Base-by-base conservation (phyloP, 2,797 vertebrate species). In the Phrynocephalus forsythii region DNA sequence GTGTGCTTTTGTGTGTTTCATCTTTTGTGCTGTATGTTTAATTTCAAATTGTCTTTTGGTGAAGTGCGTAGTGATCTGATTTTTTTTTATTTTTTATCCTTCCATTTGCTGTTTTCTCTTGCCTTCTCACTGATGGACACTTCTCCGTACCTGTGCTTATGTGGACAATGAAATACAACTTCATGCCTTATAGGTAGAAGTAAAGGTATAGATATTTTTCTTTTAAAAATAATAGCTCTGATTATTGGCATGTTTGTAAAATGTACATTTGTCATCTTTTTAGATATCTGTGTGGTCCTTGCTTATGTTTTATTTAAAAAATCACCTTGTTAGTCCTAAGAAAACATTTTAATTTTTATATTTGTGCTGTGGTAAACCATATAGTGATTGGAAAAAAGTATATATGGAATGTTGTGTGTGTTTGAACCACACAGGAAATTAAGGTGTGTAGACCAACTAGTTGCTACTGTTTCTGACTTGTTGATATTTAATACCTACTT, bases 141-240 rank as follows among this genome's bases (percentile, higher is more conserved):
- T 94, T 89, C 95, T 93, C 95, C 91, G 78, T 95, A 95, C 95
- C 94, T 95, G 86, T 93, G 94, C 96, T 96, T 97, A 96, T 95
- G 86, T 93, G 97, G 97, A 96, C 0, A 88, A 63, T 63, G 60
- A 63, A 63, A 63, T 93, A 95, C 95, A 94, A 93, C 96, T 96
- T 95, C 97, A 93, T 96, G 93, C 95, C 96, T 30, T 97, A 93
- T 98, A 99, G 99, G 98, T 98, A 99, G 99, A 98, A 98, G 98
- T 97, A 99, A 99, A 99, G 99, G 99, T 99, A 99, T 97, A 97
- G 96, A 96, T 92, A 94, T 83, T 92, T 96, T 98, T 94, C 91
- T 97, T 97, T 96, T 93, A 28, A 88, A 85, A 85, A 85, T 75
- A 93, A 89, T 92, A 24, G 48, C 86, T 94, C 38, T 96, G 82